Base-by-base conservation (phyloP, 2,888 invertebrate species). In the Polyommatus icarus region DNA sequence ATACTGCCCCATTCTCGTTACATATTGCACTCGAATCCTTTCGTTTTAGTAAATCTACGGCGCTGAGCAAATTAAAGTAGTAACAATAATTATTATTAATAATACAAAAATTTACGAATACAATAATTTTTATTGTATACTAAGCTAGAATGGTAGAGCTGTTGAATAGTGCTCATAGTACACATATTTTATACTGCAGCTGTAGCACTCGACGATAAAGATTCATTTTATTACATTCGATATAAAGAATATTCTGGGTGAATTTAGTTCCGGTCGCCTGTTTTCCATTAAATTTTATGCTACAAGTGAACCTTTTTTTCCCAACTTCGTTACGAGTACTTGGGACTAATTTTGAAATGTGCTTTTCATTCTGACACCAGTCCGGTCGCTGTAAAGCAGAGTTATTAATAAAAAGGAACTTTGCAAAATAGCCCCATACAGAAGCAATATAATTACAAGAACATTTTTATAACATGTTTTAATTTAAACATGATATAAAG, bases 281-380 rank as follows among this genome's bases (percentile, higher is more conserved):
- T 67, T 67, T 67, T 67, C 67, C 12, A 29, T 67, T 67, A 32
- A 67, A 67, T 67, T 15, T 67, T 67, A 67, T 32, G 29, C 29
- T 29, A 67, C 67, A 29, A 67, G 6, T 18, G 67, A 29, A 67
- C 32, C 29, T 15, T 67, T 67, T 67, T 67, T 67, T 67, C 15
- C 29, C 67, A 67, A 29, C 67, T 67, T 67, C 67, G 29, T 67
- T 67, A n/a, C n/a, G n/a, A n/a, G n/a, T n/a, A 32, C 67, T 67
- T 67, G 67, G 10, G 67, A 67, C 67, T 67, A 67, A 67, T 67
- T 67, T 29, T 29, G 29, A 67, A 67, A 67, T 67, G 67, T 32
- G 29, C 67, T 67, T 67, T 67, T 67, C 29, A 67, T 67, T 67
- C 67, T 67, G 29, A 29, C 67, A 29, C 67, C 67, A 67, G 61